Evolutionary conservation across 2,113 vertebrate species (phyloP).

Genomic region (Cheirogaleus medius): DNA sequence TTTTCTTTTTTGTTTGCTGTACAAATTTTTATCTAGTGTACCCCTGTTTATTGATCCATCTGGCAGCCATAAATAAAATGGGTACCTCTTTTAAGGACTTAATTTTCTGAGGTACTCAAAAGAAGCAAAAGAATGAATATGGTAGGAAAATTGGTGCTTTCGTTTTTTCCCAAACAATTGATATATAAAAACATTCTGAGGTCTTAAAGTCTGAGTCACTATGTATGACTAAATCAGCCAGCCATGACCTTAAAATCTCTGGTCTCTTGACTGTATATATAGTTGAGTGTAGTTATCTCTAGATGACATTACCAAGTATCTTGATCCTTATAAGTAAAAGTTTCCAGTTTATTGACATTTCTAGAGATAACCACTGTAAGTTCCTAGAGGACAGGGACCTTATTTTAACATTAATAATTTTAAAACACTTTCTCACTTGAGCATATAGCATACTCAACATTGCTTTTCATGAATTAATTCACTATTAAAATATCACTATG

Average conservation of each 20-base stretch:
- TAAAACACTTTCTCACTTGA: background rate
- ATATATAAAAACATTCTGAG: background rate
- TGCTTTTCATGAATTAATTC: background rate
- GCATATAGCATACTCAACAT: background rate
- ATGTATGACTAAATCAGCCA: background rate
- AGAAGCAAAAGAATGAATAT: background rate
- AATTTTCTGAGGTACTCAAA: background rate
- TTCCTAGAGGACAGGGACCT: background rate
- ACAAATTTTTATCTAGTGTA: background rate
- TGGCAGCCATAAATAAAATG: slow-evolving; percentile 11
- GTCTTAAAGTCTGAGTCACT: background rate
- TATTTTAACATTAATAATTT: slow-evolving; percentile 16
- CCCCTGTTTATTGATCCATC: background rate
- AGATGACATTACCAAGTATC: background rate
- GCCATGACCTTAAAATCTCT: background rate
- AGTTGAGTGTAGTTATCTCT: background rate
- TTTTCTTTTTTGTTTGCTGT: slow-evolving; percentile 31
- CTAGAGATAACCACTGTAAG: background rate
- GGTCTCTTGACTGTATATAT: background rate
- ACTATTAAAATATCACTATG: background rate
- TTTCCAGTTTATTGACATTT: background rate
- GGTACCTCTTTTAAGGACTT: background rate
- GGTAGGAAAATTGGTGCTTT: background rate
- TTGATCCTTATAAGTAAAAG: background rate
- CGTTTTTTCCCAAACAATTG: background rate